Evolutionary conservation across 2,797 vertebrate species (phyloP), one percentile per base, ranked within the genome.

Genomic region (Rousettus madagascariensis): DNA sequence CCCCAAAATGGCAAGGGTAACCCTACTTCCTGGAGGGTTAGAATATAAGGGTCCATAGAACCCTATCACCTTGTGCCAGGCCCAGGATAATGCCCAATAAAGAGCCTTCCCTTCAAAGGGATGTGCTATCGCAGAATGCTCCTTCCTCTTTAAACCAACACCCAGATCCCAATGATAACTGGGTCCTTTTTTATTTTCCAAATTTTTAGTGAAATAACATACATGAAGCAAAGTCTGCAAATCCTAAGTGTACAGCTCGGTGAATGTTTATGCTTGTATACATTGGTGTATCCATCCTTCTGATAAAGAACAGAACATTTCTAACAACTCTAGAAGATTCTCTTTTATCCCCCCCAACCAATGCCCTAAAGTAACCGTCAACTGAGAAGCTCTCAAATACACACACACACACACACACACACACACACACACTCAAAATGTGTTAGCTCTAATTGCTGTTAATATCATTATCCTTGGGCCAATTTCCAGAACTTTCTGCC

Each of bases 401-500:
- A 55, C 12, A 26, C 53, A 55, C 53, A 55, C 53, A 55, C 19
- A 55, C 46, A 46, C 46, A 49, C 49, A 49, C 49, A 49, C 15
- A 49, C 13, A 49, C 49, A 3, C 41, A 11, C 10, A n/a, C 59
- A 16, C 19, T 72, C 49, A 6, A 1, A 10, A 15, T 1, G 5
- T 30, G 20, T 6, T 3, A 20, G 61, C 78, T 57, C 12, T 33
- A 33, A 38, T 43, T 24, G 19, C 20, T n/a, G 3, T 6, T 26
- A 26, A 43, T 22, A 2, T 65, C 33, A 33, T 65, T 49, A 49
- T 71, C 20, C 57, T 57, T 36, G 57, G 51, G 30, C 49, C 74
- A 75, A 11, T 33, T 53, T 55, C 89, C n/a, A 91, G 89, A 91
- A 74, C 36, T 19, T 83, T 49, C 84, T 59, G 10, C 55, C 22